Evolutionary conservation across 2,888 invertebrate genomes (phyloP).

Genomic region (Chymomyza caudatula): DNA sequence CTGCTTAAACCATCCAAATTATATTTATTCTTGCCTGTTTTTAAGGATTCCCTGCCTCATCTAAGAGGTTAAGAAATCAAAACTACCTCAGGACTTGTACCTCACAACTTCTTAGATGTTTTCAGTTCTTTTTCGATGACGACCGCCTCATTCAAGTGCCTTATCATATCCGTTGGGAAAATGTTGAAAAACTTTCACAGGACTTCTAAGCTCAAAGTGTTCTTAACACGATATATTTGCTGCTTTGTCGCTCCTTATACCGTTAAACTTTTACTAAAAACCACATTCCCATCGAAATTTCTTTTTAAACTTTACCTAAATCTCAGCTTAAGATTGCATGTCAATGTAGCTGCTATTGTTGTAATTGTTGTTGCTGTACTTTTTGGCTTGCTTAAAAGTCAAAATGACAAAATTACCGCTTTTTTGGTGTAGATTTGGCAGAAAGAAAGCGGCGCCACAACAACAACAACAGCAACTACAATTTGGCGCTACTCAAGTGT

Average conservation of each 20-base stretch:
- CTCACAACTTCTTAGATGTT: too few relatives aligned
- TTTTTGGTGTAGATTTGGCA: constrained; percentile 28
- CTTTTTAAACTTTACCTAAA: background rate
- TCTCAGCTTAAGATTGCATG: background rate
- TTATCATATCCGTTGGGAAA: too few relatives aligned
- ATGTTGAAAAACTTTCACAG: too few relatives aligned
- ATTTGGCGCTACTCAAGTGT: constrained; percentile 27
- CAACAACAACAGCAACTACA: constrained; percentile 18
- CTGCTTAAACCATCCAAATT: too few relatives aligned
- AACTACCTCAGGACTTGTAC: too few relatives aligned
- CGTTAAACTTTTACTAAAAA: background rate
- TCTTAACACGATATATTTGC: background rate
- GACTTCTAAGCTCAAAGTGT: too few relatives aligned
- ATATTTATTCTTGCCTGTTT: too few relatives aligned
- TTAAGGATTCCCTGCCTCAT: too few relatives aligned
- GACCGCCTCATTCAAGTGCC: too few relatives aligned
- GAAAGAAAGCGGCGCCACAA: constrained; percentile 21
- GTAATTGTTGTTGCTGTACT: constrained; percentile 13
- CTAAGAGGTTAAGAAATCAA: too few relatives aligned
- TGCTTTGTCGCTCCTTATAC: background rate
- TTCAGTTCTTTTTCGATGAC: too few relatives aligned
- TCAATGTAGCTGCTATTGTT: background rate
- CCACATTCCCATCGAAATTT: background rate
- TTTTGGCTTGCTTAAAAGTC: background rate
- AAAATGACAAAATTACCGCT: constrained; percentile 42